phyloP scores from a whole-genome alignment of 2,888 invertebrate species.

The Syritta pipiens region DNA sequence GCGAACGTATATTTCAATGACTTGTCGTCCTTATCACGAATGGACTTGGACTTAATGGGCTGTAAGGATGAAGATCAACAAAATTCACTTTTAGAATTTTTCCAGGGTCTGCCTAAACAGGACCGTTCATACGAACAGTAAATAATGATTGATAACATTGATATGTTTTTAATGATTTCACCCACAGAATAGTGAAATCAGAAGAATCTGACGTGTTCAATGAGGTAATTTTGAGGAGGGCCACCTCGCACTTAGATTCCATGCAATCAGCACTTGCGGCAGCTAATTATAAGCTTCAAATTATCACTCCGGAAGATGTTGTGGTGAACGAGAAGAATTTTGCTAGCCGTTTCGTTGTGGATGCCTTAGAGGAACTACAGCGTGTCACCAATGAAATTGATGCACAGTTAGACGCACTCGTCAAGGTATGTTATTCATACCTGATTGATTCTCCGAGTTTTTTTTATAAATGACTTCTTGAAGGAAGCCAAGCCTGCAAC shows the following conservation, averaged over 20 bases:
- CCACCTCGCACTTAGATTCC: slow-evolving; percentile 73
- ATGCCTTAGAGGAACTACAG: slow-evolving; percentile 75
- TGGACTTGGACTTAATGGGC: slow-evolving; percentile 75
- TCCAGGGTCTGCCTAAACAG: slow-evolving; percentile 75
- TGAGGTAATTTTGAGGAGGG: slow-evolving; percentile 73
- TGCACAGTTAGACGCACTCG: slow-evolving; percentile 72
- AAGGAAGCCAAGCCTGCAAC: slow-evolving; percentile 17
- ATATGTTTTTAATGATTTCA: not conserved
- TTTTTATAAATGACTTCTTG: not conserved
- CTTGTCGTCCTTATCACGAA: slow-evolving; percentile 73
- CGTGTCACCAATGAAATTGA: slow-evolving; percentile 73
- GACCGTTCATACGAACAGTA: slow-evolving; percentile 74
- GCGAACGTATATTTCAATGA: slow-evolving; percentile 75
- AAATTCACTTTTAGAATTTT: slow-evolving; percentile 72
- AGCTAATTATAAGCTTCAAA: slow-evolving; percentile 76
- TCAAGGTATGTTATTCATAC: slow-evolving; percentile 63
- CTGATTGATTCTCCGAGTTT: not conserved
- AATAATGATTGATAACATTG: not conserved
- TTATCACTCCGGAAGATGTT: slow-evolving; percentile 76
- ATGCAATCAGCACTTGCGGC: slow-evolving; percentile 75
- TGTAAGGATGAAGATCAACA: slow-evolving; percentile 71
- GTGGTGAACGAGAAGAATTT: slow-evolving; percentile 77
- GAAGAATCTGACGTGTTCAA: slow-evolving; percentile 73
- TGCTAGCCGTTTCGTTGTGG: slow-evolving; percentile 77
- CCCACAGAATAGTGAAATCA: slow-evolving; percentile 70